Percentiles rank a stretch among this genome's conserved stretches.
Conservation (phyloP, 2,113 vertebrate genomes). For the Gallinago jamesoni region DNA sequence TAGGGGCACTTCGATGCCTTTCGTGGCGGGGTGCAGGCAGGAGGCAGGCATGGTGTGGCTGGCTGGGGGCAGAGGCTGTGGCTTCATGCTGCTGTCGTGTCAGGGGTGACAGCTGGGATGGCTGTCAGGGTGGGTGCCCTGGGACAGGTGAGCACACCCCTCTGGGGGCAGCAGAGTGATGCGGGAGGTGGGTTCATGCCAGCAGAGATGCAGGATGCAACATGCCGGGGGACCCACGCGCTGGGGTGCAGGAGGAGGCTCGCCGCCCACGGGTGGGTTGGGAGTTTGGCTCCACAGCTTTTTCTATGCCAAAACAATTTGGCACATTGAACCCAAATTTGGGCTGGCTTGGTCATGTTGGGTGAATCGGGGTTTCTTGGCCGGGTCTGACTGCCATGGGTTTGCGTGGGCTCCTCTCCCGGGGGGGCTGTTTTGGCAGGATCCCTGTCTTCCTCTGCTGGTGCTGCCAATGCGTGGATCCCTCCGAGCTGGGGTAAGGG, state of each 20-base stretch:
- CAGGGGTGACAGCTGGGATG: too few species aligned
- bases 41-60: accelerated
- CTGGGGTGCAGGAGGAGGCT: background rate
- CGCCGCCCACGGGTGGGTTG: background rate
- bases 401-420: background rate
- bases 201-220: background rate
- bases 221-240: background rate
- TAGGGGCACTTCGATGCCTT: accelerated
- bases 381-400: background rate
- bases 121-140: background rate
- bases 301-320: background rate
- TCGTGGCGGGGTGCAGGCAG: background rate
- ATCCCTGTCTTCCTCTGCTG: background rate
- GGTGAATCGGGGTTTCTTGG: accelerated
- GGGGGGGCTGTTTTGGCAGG: background rate
- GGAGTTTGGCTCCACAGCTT: background rate
- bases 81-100: background rate
- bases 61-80: background rate
- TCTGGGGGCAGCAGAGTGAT: background rate
- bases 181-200: background rate
- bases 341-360: background rate
- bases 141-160: accelerated
- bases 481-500: background rate
- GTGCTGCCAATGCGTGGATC: accelerated
- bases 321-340: background rate